Evolutionary conservation across 1,140 invertebrate genomes (phyloP).

Genomic region (Leguminivora glycinivorella): DNA sequence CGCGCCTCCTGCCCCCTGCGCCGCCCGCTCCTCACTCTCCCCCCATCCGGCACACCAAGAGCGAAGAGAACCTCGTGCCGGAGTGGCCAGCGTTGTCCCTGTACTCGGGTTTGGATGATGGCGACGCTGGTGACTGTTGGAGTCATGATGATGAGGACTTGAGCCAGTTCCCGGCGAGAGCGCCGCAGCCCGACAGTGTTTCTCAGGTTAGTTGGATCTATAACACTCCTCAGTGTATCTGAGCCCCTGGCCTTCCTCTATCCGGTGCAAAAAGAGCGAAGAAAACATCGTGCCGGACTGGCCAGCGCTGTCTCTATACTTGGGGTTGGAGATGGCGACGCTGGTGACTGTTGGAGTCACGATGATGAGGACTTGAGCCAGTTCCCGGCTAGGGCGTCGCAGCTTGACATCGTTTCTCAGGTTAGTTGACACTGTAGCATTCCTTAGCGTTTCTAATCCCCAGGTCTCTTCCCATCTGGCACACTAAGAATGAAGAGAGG

Average conservation of each 20-base stretch:
- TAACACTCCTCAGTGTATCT: constrained; percentile 3
- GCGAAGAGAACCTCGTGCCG: constrained; percentile 92
- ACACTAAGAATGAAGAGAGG: constrained; percentile 97
- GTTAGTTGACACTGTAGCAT: constrained; percentile 38
- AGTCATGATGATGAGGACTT: constrained; percentile 98
- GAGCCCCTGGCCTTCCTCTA: too few relatives aligned
- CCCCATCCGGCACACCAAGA: constrained; percentile 88
- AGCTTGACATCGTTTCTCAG: constrained; percentile 66
- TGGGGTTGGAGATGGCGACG: constrained; percentile 65
- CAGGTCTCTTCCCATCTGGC: constrained; percentile 78
- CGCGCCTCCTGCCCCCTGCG: constrained; percentile 68
- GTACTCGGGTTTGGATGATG: constrained; percentile 67
- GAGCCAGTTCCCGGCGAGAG: constrained; percentile 62
- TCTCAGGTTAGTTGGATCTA: constrained; percentile 56
- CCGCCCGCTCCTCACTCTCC: constrained; percentile 71
- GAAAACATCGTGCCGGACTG: constrained; percentile 87
- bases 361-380: constrained; percentile 94
- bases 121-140: constrained; percentile 82
- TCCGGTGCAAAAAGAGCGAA: constrained; percentile 93
- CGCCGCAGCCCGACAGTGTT: constrained; percentile 61
- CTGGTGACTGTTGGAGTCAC: constrained; percentile 88
- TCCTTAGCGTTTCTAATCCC: too few relatives aligned
- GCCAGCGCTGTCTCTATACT: constrained; percentile 67
- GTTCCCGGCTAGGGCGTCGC: constrained; percentile 55
- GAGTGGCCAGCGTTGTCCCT: constrained; percentile 69